Base-by-base conservation (phyloP, 30 jellyfish, hydroid and myxozoan genomes). In the Sanderia malayensis region DNA sequence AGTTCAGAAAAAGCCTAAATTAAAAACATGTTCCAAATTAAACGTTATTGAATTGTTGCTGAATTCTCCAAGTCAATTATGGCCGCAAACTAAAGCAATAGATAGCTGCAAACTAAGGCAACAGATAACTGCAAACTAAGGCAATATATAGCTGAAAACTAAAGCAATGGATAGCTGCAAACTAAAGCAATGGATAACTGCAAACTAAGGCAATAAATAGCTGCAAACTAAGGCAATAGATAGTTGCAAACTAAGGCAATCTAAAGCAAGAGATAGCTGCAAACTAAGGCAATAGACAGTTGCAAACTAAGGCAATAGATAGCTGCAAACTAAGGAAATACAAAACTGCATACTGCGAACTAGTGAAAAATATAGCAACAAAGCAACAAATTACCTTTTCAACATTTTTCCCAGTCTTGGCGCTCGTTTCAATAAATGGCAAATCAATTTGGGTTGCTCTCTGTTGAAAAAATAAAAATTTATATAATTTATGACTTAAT, bases 371-470 rank as follows among this genome's bases (percentile, higher is more conserved):
- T 8, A 8, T 15, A 8, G 15, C 55, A 41, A 41, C 15, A 8
- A 41, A 41, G 55, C 55, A 41, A 15, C 15, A 6, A 8, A 6
- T 41, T 67, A 85, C 96, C 69, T 85, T 85, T 2, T 24, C 70
- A 15, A 85, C 86, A 21, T 69, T 64, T 18, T 44, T 41, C 13
- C 92, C 96, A 33, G 61, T n/a, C 58, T 69, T 85, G 30, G 96
- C 96, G 68, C 96, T 85, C 24, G 96, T 60, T 41, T 85, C 96
- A 37, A 31, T 75, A 73, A 58, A 85, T 9, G 79, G 61, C 6
- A 75, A 25, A 1, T 49, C 67, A 21, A 58, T 28, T 8, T 76
- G 83, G 4, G 33, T 71, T 13, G 96, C 96, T 59, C 79, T 55
- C 96, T 85, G 46, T 22, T 26, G 19, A 15, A 44, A 30, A 81